A percentile compares a stretch with the other conserved stretches of the same genome.
Conservation (phyloP, 2,888 invertebrate genomes). For the Smittia aterrima region DNA sequence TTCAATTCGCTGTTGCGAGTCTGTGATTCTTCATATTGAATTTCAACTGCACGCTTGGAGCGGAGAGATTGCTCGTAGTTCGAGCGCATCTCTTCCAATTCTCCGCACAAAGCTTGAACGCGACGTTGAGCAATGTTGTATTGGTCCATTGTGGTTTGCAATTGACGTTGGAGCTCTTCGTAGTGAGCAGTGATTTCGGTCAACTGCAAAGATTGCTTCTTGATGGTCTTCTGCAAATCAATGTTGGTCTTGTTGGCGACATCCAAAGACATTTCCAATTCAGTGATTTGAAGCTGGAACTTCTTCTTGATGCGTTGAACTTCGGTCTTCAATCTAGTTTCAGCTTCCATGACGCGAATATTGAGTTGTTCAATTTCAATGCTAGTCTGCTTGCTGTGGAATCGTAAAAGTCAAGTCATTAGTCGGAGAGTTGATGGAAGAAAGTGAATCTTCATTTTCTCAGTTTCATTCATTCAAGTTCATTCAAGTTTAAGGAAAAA, state of each 20-base stretch:
- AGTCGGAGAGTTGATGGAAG: no score
- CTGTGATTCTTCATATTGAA: constrained; percentile 85
- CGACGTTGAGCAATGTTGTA: constrained; percentile 87
- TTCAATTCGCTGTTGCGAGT: constrained; percentile 92
- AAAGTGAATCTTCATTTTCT: no score
- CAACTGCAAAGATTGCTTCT: constrained; percentile 91
- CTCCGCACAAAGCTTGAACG: constrained; percentile 85
- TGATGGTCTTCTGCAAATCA: constrained; percentile 95
- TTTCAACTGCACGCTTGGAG: constrained; percentile 86
- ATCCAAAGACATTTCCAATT: constrained; percentile 93
- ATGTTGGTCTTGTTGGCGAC: constrained; percentile 98
- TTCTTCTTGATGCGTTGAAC: constrained; percentile 98
- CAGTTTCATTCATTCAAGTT: no score
- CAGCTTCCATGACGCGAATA: constrained; percentile 93
- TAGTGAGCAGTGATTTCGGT: constrained; percentile 92
- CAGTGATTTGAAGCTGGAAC: constrained; percentile 95
- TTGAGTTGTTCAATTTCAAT: constrained; percentile 96
- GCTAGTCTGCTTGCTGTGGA: constrained; percentile 87
- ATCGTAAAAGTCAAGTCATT: neutral
- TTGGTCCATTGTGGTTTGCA: constrained; percentile 93
- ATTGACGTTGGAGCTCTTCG: constrained; percentile 93
- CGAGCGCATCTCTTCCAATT: constrained; percentile 93
- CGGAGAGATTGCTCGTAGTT: constrained; percentile 91
- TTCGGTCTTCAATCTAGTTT: constrained; percentile 93
- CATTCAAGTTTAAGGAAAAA: no score